phyloP scores from a whole-genome alignment of 2,797 vertebrate genomes.

The Vipera ursinii region DNA sequence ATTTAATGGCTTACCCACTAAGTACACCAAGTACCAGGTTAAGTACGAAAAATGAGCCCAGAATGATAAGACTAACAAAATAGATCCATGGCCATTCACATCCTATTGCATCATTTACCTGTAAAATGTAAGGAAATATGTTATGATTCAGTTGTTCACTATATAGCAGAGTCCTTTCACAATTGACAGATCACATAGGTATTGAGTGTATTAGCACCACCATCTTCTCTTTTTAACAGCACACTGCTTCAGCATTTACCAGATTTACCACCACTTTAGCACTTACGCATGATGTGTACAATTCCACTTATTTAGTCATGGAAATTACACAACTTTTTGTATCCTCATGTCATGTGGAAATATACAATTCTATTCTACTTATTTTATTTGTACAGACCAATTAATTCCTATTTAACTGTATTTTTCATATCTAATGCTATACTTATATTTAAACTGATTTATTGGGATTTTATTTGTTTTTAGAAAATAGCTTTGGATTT shows the following conservation, averaged over 20 bases:
- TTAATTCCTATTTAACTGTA: not conserved
- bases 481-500: not conserved
- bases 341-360: not conserved
- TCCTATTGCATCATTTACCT: conserved; percentile 97
- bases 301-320: conserved; percentile 40
- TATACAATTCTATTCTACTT: not conserved
- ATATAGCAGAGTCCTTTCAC: conserved; percentile 74
- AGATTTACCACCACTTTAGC: not conserved
- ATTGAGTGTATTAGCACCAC: conserved; percentile 26
- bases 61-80: conserved; percentile 99
- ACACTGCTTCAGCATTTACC: not conserved
- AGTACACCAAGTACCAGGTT: conserved; percentile 99
- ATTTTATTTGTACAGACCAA: not conserved
- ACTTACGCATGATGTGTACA: not conserved
- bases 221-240: conserved; percentile 16
- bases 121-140: conserved; percentile 78
- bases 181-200: conserved; percentile 71
- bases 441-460: not conserved
- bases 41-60: conserved; percentile 99
- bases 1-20: conserved; percentile 94
- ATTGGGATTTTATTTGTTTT: not conserved
- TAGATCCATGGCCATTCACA: conserved; percentile 94
- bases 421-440: not conserved
- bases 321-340: not conserved
- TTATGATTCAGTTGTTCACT: conserved; percentile 72